phyloP scores from a whole-genome alignment of 2,797 vertebrate genomes.

The Botia almorhae region DNA sequence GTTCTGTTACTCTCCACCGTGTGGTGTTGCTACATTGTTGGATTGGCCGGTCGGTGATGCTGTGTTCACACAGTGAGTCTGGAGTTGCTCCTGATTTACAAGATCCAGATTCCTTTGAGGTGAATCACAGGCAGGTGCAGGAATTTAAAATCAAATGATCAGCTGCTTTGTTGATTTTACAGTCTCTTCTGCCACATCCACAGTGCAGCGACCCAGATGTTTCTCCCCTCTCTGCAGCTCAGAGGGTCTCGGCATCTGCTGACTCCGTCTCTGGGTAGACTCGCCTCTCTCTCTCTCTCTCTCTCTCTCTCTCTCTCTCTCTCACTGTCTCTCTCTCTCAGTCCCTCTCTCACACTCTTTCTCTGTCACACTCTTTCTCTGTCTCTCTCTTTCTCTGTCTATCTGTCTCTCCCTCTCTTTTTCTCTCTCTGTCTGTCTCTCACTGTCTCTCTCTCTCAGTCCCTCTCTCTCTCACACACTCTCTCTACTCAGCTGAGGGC shows the following conservation, averaged over 20 bases:
- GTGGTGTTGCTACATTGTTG: slow-evolving; percentile 12
- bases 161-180: slow-evolving; percentile 30
- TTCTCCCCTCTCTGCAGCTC: slow-evolving; percentile 19
- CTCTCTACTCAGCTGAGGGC: slow-evolving; percentile 37
- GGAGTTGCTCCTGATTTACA: slow-evolving; percentile 59
- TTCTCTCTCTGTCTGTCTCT: background rate
- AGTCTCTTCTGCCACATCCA: slow-evolving; percentile 46
- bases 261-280: slow-evolving; percentile 36
- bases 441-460: slow-evolving; percentile 3
- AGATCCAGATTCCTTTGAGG: slow-evolving; percentile 58
- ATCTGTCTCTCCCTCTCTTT: slow-evolving; percentile 6
- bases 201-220: slow-evolving; percentile 56
- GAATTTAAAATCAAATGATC: slow-evolving; percentile 34
- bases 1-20: background rate
- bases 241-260: slow-evolving; percentile 40
- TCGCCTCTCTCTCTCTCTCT: slow-evolving; percentile 19
- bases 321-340: slow-evolving; percentile 15
- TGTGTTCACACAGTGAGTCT: slow-evolving; percentile 17
- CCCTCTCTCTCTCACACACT: slow-evolving; percentile 14
- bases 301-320: slow-evolving; percentile 27
- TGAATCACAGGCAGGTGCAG: slow-evolving; percentile 58
- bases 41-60: background rate
- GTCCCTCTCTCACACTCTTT: too few relatives aligned
- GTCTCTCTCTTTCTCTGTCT: slow-evolving; percentile 12
- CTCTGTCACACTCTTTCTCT: slow-evolving; percentile 19